Percentiles rank a stretch among this genome's conserved stretches.
These are phyloP conservation scores for Napeogenes sylphis DNA, from an alignment of 2,888 invertebrate genomes.

Conservation along the genomic window DNA sequence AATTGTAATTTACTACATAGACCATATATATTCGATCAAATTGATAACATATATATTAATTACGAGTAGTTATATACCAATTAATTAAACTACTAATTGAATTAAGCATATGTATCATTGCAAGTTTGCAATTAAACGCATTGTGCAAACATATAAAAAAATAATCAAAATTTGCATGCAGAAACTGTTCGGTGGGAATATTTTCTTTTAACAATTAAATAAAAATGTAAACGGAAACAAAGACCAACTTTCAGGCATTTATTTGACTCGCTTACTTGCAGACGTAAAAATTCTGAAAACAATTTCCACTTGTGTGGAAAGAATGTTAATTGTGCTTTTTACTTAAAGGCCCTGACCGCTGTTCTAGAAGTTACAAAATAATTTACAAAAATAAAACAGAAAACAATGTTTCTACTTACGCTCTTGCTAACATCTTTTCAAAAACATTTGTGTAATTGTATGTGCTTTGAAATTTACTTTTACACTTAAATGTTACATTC, in stretches of 20 bases:
- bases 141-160: too few species aligned
- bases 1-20: neutral
- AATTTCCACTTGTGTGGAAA: slow-evolving; percentile 33
- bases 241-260: slow-evolving; percentile 18
- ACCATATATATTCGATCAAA: neutral
- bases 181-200: neutral
- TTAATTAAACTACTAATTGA: too few species aligned
- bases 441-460: slow-evolving; percentile 38
- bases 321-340: slow-evolving; percentile 36
- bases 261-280: slow-evolving; percentile 34
- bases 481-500: slow-evolving; percentile 47
- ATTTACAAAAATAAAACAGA: slow-evolving; percentile 28
- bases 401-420: slow-evolving; percentile 33
- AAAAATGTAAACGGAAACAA: slow-evolving; percentile 19
- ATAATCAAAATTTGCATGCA: too few species aligned
- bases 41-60: too few species aligned
- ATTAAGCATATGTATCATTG: too few species aligned
- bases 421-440: slow-evolving; percentile 28
- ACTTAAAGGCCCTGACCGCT: slow-evolving; percentile 31
- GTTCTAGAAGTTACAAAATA: slow-evolving; percentile 30
- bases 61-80: too few species aligned
- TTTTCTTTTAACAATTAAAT: slow-evolving; percentile 17
- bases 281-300: slow-evolving; percentile 54
- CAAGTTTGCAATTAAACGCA: too few species aligned
- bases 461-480: slow-evolving; percentile 44